Conservation (phyloP, 2,888 invertebrate genomes). For the Andrena praecox region DNA sequence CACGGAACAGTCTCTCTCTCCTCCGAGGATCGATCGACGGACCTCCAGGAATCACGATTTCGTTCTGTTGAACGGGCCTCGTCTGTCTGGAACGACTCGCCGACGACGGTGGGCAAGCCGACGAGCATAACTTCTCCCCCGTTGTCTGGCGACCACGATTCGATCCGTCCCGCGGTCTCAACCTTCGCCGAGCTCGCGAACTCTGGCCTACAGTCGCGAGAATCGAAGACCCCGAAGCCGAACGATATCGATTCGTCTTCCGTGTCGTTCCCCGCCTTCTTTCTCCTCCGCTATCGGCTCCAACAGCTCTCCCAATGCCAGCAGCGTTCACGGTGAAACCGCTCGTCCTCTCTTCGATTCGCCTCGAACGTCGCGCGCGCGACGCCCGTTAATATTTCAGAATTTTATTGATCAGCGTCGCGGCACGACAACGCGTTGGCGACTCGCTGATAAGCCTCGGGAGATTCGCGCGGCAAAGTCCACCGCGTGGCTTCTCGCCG, state of each 20-base stretch:
- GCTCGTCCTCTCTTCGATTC: conserved; percentile 26
- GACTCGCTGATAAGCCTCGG: background rate
- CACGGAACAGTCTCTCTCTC: no score
- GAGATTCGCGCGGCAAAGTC: no score
- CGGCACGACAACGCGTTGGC: conserved; percentile 33
- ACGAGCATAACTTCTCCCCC: background rate
- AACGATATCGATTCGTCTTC: conserved; percentile 29
- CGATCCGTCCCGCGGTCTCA: conserved; percentile 5
- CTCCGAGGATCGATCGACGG: background rate
- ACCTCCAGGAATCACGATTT: no score
- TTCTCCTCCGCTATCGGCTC: background rate
- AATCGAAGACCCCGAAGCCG: background rate
- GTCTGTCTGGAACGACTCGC: background rate
- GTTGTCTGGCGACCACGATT: conserved; percentile 2
- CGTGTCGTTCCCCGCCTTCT: background rate
- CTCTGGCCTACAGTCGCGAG: background rate
- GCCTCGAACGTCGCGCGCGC: conserved; percentile 21
- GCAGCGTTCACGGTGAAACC: background rate
- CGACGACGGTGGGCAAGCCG: background rate
- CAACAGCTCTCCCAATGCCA: conserved; percentile 25
- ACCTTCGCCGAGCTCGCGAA: background rate
- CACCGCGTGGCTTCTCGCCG: no score
- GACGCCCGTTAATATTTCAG: conserved; percentile 52
- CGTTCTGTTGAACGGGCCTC: background rate
- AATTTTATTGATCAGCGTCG: conserved; percentile 50